These are phyloP conservation scores for Trimorus sp. DNA, from an alignment of 2,888 invertebrate species.

Conservation along the genomic window DNA sequence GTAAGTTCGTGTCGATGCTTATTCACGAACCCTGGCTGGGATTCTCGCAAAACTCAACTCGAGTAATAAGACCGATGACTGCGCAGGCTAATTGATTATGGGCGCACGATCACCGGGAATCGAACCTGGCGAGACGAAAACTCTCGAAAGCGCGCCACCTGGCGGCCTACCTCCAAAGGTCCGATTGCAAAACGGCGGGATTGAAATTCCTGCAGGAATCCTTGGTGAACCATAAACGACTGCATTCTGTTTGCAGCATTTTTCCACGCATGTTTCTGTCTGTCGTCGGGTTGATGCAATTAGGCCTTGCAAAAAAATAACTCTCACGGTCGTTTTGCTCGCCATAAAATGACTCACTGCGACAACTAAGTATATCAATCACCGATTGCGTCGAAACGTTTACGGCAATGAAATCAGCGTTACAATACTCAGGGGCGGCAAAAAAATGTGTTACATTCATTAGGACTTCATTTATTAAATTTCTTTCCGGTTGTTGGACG, in stretches of 20 bases:
- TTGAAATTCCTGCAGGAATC: too few species aligned
- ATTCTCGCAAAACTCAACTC: conserved; percentile 56
- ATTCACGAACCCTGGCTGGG: conserved; percentile 52
- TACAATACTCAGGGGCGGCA: background rate
- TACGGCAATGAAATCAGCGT: conserved; percentile 18
- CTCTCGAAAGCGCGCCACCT: conserved; percentile 18
- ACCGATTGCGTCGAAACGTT: background rate
- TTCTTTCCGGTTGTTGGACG: conserved; percentile 26
- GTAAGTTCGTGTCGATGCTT: conserved; percentile 40
- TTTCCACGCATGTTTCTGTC: too few species aligned
- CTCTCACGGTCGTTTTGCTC: too few species aligned
- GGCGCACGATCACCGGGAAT: conserved; percentile 28
- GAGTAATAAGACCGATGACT: conserved; percentile 44
- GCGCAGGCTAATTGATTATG: conserved; percentile 39
- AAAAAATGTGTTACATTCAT: conserved; percentile 24
- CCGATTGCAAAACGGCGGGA: too few species aligned
- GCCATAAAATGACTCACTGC: background rate
- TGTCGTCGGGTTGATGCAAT: too few species aligned
- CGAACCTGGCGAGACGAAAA: conserved; percentile 35
- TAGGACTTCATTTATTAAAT: conserved; percentile 37
- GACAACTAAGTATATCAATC: conserved; percentile 23
- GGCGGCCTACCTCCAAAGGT: too few species aligned
- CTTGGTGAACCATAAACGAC: too few species aligned
- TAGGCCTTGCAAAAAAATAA: too few species aligned
- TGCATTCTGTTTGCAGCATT: too few species aligned